Evolutionary conservation across 2,888 invertebrate species (phyloP).

Genomic region (Deladenus siricidicola): DNA sequence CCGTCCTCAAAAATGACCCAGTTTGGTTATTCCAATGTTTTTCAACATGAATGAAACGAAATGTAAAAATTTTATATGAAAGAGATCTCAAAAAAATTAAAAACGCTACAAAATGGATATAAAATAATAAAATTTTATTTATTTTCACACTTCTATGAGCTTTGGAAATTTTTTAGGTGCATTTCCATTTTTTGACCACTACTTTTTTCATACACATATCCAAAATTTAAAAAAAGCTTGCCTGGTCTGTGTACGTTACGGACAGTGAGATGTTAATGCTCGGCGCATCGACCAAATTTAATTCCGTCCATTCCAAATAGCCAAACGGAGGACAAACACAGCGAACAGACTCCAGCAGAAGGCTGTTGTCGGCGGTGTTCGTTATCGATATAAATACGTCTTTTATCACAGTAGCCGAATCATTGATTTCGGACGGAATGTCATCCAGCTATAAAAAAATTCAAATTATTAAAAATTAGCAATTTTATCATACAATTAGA

Average conservation of each 20-base stretch:
- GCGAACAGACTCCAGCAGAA: constrained; percentile 26
- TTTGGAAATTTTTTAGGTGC: too few relatives aligned
- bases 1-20: too few relatives aligned
- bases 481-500: background rate
- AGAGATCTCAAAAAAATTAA: background rate
- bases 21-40: too few relatives aligned
- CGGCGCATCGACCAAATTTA: constrained; percentile 7
- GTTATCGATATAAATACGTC: constrained; percentile 28
- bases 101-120: background rate
- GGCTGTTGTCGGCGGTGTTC: constrained; percentile 11
- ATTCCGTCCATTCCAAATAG: constrained; percentile 31
- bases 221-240: background rate
- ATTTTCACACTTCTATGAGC: too few relatives aligned
- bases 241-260: constrained; percentile 31
- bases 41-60: too few relatives aligned
- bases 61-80: too few relatives aligned
- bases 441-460: constrained; percentile 11
- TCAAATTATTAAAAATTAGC: background rate
- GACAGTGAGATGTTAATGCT: constrained; percentile 19
- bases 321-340: constrained; percentile 33
- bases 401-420: constrained; percentile 31
- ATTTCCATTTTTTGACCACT: too few relatives aligned
- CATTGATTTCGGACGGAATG: constrained; percentile 25
- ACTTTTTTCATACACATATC: too few relatives aligned
- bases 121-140: background rate